A percentile compares a stretch with the other conserved stretches of the same genome.
Evolutionary conservation across 2,113 vertebrate genomes (phyloP).

Genomic region (Brachirus orientalis): DNA sequence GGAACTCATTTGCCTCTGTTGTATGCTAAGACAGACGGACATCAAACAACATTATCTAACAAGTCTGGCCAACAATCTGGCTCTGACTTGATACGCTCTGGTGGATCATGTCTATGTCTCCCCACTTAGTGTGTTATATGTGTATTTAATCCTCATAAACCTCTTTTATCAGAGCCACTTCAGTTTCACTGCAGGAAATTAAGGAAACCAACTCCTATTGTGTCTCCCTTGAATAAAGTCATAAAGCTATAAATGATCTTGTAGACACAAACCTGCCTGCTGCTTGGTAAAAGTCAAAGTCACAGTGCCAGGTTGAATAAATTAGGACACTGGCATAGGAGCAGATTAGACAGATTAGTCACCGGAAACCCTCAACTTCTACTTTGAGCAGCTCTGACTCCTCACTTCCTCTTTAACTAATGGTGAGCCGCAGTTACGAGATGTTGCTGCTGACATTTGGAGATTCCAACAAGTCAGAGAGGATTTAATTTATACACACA

Average conservation of each 20-base stretch:
- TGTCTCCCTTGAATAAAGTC: constrained; percentile 29
- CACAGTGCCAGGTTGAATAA: constrained; percentile 1
- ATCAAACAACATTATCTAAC: no score
- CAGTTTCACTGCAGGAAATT: constrained; percentile 53
- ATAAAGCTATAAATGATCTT: constrained; percentile 51
- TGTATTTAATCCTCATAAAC: constrained; percentile 25
- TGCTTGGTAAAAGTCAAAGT: constrained; percentile 6
- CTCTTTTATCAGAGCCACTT: constrained; percentile 46
- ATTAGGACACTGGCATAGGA: constrained; percentile 1
- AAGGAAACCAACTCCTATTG: constrained; percentile 45
- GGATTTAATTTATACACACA: neutral
- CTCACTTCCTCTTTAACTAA: constrained; percentile 61
- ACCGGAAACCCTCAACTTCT: constrained; percentile 62
- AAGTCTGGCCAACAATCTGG: no score
- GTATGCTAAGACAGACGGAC: no score
- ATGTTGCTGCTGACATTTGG: neutral
- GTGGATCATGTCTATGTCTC: neutral
- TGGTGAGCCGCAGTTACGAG: neutral
- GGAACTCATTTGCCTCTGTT: no score
- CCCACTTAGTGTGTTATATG: neutral
- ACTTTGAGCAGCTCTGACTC: constrained; percentile 53
- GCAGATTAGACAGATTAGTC: constrained; percentile 7
- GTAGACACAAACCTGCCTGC: constrained; percentile 4
- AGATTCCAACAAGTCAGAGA: constrained; percentile 6
- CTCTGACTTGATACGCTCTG: no score